Conservation (phyloP, 1,140 invertebrate species). For the Formica exsecta region DNA sequence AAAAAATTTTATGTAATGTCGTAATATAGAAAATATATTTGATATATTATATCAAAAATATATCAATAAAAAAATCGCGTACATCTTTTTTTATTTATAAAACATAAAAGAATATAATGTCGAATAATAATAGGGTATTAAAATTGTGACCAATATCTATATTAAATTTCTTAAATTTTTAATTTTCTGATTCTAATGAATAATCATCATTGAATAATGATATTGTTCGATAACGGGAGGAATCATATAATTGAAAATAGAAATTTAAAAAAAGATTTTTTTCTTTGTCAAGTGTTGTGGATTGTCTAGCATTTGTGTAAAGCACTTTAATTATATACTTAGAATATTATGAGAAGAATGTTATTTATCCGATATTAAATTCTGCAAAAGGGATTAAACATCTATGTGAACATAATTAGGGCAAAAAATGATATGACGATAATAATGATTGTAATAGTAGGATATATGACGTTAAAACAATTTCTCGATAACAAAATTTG, state of each 20-base stretch:
- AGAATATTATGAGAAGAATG: not conserved
- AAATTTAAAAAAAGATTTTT: not conserved
- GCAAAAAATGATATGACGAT: not conserved
- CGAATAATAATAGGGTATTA: constrained; percentile 8
- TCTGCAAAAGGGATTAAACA: not conserved
- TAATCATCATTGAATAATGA: not conserved
- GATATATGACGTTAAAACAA: constrained; percentile 5
- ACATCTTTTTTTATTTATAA: not conserved
- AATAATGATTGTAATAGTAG: constrained; percentile 17
- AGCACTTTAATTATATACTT: not conserved
- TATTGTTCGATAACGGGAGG: not conserved
- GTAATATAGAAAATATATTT: constrained; percentile 1
- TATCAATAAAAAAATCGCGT: not conserved
- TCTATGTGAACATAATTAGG: not conserved
- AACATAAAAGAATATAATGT: not conserved
- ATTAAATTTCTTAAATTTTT: not conserved
- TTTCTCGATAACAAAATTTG: constrained; percentile 31
- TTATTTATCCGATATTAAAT: constrained; percentile 8
- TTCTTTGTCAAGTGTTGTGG: not conserved
- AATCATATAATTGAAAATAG: not conserved
- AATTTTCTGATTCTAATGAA: not conserved
- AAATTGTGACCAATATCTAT: not conserved
- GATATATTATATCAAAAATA: not conserved
- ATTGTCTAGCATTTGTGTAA: not conserved
- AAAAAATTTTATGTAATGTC: not conserved